These are phyloP conservation scores for Manacus vitellinus DNA, from an alignment of 2,113 vertebrate species.

Conservation along the genomic window DNA sequence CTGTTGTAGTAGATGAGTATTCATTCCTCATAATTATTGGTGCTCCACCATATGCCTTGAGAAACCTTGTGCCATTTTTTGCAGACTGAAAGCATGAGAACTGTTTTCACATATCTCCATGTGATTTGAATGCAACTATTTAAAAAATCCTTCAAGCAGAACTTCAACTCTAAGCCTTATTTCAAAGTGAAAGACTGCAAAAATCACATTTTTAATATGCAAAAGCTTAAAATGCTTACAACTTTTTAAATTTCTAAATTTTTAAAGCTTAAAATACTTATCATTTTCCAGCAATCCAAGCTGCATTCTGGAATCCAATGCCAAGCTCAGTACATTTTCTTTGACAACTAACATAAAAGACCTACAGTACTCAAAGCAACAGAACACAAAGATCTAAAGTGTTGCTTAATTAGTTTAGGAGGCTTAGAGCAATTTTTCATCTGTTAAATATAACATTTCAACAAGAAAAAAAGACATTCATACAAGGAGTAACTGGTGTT, in stretches of 20 bases:
- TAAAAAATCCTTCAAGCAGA: not conserved
- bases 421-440: not conserved
- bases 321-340: slow-evolving; percentile 3
- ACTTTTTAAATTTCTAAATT: not conserved
- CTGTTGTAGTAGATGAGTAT: not conserved
- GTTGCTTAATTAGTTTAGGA: not conserved
- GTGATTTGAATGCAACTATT: not conserved
- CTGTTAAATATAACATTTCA: slow-evolving; percentile 15
- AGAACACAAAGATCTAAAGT: not conserved
- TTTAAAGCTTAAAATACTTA: not conserved
- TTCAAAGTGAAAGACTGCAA: not conserved
- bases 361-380: not conserved
- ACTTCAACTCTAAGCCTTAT: not conserved
- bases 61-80: not conserved
- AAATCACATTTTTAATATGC: not conserved
- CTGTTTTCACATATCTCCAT: not conserved
- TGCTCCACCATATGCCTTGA: not conserved
- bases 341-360: slow-evolving; percentile 5
- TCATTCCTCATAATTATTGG: not conserved
- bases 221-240: not conserved
- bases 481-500: not conserved
- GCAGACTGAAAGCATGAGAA: slow-evolving; percentile 5
- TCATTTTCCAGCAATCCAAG: not conserved
- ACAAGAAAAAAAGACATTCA: not conserved
- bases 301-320: not conserved